Conservation (phyloP, 2,797 vertebrate genomes). For the Pampus argenteus region DNA sequence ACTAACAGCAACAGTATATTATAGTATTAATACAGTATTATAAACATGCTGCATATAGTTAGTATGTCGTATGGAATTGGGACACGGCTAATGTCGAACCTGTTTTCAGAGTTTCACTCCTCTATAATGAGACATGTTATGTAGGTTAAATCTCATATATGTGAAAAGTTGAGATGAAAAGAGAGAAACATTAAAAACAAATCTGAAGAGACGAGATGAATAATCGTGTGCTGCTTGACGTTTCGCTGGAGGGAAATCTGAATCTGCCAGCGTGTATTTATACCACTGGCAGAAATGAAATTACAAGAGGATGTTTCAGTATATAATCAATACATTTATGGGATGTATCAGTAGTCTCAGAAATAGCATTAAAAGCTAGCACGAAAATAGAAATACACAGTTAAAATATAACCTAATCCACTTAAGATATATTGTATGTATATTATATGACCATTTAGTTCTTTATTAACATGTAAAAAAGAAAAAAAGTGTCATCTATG, state of each 20-base stretch:
- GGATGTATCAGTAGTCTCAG: slow-evolving; percentile 66
- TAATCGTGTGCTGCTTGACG: slow-evolving; percentile 31
- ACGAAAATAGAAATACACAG: slow-evolving; percentile 30
- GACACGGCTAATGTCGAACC: slow-evolving; percentile 6
- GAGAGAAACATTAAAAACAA: slow-evolving; percentile 16
- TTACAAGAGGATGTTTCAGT: slow-evolving; percentile 29
- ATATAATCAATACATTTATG: slow-evolving; percentile 51
- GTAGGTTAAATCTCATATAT: background rate
- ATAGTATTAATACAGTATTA: too few species aligned
- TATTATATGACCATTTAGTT: slow-evolving; percentile 74
- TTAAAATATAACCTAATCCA: slow-evolving; percentile 50
- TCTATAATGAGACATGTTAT: background rate
- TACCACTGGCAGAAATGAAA: slow-evolving; percentile 36
- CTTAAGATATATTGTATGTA: slow-evolving; percentile 74
- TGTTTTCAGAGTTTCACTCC: slow-evolving; percentile 3
- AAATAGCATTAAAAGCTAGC: slow-evolving; percentile 53
- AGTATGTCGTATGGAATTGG: slow-evolving; percentile 24
- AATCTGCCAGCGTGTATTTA: slow-evolving; percentile 36
- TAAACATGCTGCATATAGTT: background rate
- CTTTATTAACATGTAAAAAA: slow-evolving; percentile 82
- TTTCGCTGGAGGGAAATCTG: slow-evolving; percentile 33
- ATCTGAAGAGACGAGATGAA: slow-evolving; percentile 27
- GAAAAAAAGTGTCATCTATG: slow-evolving; percentile 80
- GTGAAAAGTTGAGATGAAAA: background rate
- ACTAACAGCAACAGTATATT: too few species aligned